Evolutionary conservation across 2,113 vertebrate genomes (phyloP).

Genomic region (Macaca fascicularis): DNA sequence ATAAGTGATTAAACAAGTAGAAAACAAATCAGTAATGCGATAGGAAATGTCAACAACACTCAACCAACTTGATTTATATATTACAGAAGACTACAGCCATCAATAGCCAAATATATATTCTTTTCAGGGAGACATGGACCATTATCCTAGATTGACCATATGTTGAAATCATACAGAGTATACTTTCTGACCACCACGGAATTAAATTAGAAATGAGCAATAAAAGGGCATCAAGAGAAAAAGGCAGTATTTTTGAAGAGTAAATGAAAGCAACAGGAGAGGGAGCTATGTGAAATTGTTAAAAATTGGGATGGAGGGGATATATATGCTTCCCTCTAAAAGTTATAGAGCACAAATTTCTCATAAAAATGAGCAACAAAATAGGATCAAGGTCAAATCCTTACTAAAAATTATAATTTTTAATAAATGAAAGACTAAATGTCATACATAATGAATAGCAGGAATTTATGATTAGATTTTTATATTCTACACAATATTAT

Average conservation of each 20-base stretch:
- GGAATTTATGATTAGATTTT: background rate
- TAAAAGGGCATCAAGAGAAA: slow-evolving; percentile 36
- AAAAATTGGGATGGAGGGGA: background rate
- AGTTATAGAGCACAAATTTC: background rate
- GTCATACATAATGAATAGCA: background rate
- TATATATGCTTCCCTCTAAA: background rate
- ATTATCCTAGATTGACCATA: background rate
- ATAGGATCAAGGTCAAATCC: slow-evolving; percentile 40
- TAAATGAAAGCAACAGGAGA: slow-evolving; percentile 35
- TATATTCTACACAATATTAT: background rate
- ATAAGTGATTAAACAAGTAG: slow-evolving; percentile 1
- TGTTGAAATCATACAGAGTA: background rate
- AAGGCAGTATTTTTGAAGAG: background rate
- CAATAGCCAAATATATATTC: background rate
- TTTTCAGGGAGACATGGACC: slow-evolving; percentile 1
- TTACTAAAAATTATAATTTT: background rate
- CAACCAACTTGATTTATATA: slow-evolving; percentile 21
- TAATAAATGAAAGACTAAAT: background rate
- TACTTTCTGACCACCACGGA: background rate
- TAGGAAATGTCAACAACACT: background rate
- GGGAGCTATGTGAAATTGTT: background rate
- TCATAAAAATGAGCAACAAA: slow-evolving; percentile 8
- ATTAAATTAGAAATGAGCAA: background rate
- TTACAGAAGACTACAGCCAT: background rate
- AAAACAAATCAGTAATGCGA: background rate